phyloP scores from a whole-genome alignment of 2,888 invertebrate genomes.

The Pedicia rivosa region DNA sequence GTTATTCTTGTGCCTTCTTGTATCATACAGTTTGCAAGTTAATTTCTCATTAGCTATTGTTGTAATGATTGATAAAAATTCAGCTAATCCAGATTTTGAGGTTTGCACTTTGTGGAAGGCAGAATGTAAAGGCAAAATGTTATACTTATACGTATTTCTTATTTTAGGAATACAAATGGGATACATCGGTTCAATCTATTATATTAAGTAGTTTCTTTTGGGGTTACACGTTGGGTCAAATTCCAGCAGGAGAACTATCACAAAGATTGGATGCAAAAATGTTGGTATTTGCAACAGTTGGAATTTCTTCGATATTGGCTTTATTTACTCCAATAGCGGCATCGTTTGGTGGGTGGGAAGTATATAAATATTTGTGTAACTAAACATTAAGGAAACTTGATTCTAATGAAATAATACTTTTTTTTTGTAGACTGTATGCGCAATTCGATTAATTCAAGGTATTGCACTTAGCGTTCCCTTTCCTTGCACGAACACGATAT shows the following conservation, averaged over 20 bases:
- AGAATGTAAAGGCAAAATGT: too few relatives aligned
- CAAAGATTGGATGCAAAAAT: slow-evolving; percentile 58
- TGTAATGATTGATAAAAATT: slow-evolving; percentile 49
- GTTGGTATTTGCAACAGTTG: slow-evolving; percentile 38
- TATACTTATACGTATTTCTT: too few relatives aligned
- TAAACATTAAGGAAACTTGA: too few relatives aligned
- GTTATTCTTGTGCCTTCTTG: slow-evolving; percentile 41
- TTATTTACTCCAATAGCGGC: slow-evolving; percentile 52
- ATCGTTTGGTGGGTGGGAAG: slow-evolving; percentile 37
- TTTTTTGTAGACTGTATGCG: too few relatives aligned
- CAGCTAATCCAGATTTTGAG: slow-evolving; percentile 26
- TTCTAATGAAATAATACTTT: too few relatives aligned
- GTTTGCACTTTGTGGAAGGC: too few relatives aligned
- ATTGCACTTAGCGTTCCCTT: slow-evolving; percentile 56
- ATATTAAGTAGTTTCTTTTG: slow-evolving; percentile 64
- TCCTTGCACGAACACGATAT: slow-evolving; percentile 51
- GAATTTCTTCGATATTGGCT: slow-evolving; percentile 44
- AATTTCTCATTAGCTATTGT: slow-evolving; percentile 58
- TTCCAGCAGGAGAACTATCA: slow-evolving; percentile 54
- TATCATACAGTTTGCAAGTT: slow-evolving; percentile 48
- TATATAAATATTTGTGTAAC: too few relatives aligned
- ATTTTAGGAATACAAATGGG: slow-evolving; percentile 24
- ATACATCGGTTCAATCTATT: slow-evolving; percentile 34
- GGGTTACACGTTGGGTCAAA: slow-evolving; percentile 60
- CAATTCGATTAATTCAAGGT: slow-evolving; percentile 54